phyloP scores from a whole-genome alignment of 2,888 invertebrate species.

The Orthonychiurus folsomi region DNA sequence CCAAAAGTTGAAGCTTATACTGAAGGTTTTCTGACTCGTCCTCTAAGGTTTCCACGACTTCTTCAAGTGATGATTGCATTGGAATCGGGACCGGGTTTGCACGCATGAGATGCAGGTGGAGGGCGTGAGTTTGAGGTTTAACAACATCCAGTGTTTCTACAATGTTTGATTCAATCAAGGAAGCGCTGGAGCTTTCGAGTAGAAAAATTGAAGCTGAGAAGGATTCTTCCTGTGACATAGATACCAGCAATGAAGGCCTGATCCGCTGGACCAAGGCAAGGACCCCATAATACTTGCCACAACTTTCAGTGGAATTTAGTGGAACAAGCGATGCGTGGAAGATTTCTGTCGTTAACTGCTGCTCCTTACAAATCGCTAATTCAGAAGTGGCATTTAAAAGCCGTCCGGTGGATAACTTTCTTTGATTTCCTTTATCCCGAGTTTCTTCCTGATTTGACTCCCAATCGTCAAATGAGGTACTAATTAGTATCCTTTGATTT shows the following conservation, averaged over 20 bases:
- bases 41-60: background rate
- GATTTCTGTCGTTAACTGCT: no score
- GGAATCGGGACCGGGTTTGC: no score
- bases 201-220: slow-evolving; percentile 11
- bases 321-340: background rate
- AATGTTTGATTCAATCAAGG: slow-evolving; percentile 15
- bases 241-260: background rate
- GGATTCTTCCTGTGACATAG: background rate
- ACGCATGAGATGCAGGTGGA: slow-evolving; percentile 28
- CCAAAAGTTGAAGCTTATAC: no score
- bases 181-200: background rate
- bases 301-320: background rate
- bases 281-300: background rate
- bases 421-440: no score
- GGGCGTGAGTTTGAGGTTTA: slow-evolving; percentile 17
- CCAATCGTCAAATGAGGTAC: no score
- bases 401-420: no score
- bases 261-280: background rate
- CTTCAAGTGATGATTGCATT: no score
- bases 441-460: no score
- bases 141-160: slow-evolving; percentile 17
- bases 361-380: no score
- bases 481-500: no score
- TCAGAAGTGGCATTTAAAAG: no score
- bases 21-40: no score